phyloP scores from a whole-genome alignment of 2,113 vertebrate species.

The Nansenia antarctica region DNA sequence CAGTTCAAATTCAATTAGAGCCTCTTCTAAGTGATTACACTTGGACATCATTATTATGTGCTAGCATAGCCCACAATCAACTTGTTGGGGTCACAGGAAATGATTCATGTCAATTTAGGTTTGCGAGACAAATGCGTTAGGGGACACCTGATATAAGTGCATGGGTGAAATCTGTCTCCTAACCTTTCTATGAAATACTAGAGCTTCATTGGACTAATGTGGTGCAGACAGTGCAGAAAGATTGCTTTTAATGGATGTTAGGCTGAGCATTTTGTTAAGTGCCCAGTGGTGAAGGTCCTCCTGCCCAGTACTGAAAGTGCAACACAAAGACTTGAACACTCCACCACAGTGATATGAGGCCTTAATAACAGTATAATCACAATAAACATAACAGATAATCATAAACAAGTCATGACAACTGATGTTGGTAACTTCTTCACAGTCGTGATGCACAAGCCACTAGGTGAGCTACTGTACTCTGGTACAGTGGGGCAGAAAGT shows the following conservation, averaged over 20 bases:
- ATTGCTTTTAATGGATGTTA: constrained; percentile 58
- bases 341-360: not conserved
- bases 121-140: no score
- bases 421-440: not conserved
- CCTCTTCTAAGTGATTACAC: no score
- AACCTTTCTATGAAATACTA: constrained; percentile 38
- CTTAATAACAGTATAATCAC: not conserved
- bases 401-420: not conserved
- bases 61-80: no score
- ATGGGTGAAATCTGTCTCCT: constrained; percentile 19
- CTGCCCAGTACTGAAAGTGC: constrained; percentile 57
- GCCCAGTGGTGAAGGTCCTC: constrained; percentile 45
- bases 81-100: no score
- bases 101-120: no score
- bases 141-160: no score
- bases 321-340: constrained; percentile 24
- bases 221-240: constrained; percentile 40
- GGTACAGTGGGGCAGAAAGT: not conserved
- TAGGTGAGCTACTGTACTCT: no score
- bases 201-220: constrained; percentile 26
- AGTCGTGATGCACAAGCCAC: not conserved
- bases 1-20: no score
- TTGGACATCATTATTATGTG: no score
- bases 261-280: constrained; percentile 40
- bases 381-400: not conserved